Base-by-base conservation (phyloP, 2,113 vertebrate genomes). In the Catharus minimus region DNA sequence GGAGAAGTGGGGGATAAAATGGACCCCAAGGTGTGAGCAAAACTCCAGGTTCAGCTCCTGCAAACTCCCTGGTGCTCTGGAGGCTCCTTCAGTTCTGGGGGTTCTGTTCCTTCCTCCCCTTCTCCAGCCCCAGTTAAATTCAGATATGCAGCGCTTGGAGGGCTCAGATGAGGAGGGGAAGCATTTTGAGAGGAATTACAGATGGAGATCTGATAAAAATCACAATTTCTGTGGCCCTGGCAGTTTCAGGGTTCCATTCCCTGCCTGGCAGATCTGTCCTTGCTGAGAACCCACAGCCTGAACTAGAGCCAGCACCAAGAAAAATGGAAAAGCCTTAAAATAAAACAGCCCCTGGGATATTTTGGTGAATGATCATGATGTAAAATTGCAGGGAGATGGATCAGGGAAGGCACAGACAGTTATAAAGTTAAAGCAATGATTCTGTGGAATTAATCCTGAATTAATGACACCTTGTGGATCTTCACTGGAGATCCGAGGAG, bases 391-490 rank as follows among this genome's bases (percentile, higher is more conserved):
- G 6, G 1, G 67, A 86, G 89, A 85, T 88, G 84, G 85, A 81
- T 83, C 3, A n/a, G 41, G 47, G 76, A 77, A 83, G 46, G 80
- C 55, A 50, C 8, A 20, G 87, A 50, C 33, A 38, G 88, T 82
- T 91, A 94, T 13, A 44, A 62, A 96, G 74, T 52, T 88, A 90
- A 78, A 96, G 89, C 92, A 96, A 96, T 91, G 91, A 92, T 94
- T 91, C 94, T 94, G 47, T 53, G 92, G 90, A 92, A 60, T 79
- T 94, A 94, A 94, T 95, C 53, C 82, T 27, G 73, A 86, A 93
- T 93, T 89, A 92, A 92, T 88, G 88, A 30, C 38, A 32, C 86
- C 89, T 74, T 82, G 73, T 71, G 84, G 75, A 43, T 53, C 74
- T 76, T 82, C 61, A 27, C 85, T 94, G 94, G 33, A 36, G 33